Conservation (phyloP, 2,888 invertebrate species). For the Eupithecia inturbata region DNA sequence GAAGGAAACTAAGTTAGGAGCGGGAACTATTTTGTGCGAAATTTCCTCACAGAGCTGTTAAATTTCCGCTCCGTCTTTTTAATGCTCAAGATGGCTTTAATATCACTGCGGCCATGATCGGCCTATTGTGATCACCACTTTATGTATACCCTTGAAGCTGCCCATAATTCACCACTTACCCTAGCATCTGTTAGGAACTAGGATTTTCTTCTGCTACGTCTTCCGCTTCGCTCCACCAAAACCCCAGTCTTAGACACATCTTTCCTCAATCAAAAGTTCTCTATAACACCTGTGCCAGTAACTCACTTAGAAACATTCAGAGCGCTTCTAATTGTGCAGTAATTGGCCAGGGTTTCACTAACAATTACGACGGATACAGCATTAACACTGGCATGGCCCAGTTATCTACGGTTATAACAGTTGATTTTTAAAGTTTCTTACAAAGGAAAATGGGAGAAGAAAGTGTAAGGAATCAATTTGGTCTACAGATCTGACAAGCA, state of each 20-base stretch:
- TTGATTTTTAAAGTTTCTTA: constrained; percentile 37
- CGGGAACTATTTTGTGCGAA: not conserved
- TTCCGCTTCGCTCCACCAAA: not conserved
- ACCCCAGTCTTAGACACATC: constrained; percentile 9
- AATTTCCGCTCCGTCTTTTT: too few species aligned
- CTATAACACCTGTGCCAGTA: constrained; percentile 31
- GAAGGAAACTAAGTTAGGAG: not conserved
- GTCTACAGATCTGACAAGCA: not conserved
- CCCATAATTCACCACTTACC: too few species aligned
- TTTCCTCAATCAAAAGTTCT: constrained; percentile 26
- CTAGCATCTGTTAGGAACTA: too few species aligned
- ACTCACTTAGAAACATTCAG: constrained; percentile 65
- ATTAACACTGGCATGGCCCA: constrained; percentile 67
- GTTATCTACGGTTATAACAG: constrained; percentile 52
- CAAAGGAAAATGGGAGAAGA: constrained; percentile 19
- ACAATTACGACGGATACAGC: constrained; percentile 80
- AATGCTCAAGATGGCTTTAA: too few species aligned
- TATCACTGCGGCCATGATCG: too few species aligned
- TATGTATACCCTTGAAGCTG: too few species aligned
- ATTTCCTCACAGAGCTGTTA: not conserved
- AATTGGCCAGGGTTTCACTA: constrained; percentile 80
- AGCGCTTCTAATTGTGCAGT: constrained; percentile 78
- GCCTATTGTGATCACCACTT: too few species aligned
- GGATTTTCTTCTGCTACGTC: not conserved
- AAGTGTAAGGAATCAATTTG: constrained; percentile 4